Base-by-base conservation (phyloP, 2,888 invertebrate genomes). In the Aplocera efformata region DNA sequence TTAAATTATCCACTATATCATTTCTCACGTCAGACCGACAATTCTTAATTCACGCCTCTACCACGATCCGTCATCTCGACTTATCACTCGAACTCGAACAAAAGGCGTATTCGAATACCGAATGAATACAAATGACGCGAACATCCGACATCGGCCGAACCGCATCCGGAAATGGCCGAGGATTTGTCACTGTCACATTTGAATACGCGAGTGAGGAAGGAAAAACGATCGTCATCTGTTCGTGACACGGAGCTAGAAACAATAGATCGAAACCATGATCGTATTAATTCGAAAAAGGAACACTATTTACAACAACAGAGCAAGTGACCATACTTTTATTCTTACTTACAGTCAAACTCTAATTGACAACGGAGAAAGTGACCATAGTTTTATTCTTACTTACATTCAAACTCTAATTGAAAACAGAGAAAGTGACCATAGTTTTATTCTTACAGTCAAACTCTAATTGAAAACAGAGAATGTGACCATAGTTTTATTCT, bases 181-280 rank as follows among this genome's bases (percentile, higher is more conserved):
- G 73, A 85, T 85, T 82, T 84, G 84, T 84, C 85, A 81, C 58
- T 77, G 83, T 85, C 84, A 83, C 78, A 84, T 85, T 85, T 85
- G 82, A 85, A 85, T 85, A 77, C 79, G 70, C 63, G 63, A 72
- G 52, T 76, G 79, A 78, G 76, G 78, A 67, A 77, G 73, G 81
- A 79, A 79, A 82, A 80, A 82, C 81, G 81, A 79, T 76, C 67
- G 69, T 81, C 84, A 84, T 83, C 79, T 79, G 82, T 82, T 77
- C 67, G 60, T 56, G 39, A 58, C 53, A 54, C 50, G 45, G 46
- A 48, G 28, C 6, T 40, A 44, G 38, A 55, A n/a, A n/a, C n/a
- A n/a, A n/a, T n/a, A n/a, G n/a, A n/a, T n/a, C n/a, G n/a, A n/a
- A n/a, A n/a, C n/a, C n/a, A n/a, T n/a, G n/a, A n/a, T n/a, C n/a